Evolutionary conservation across 2,113 vertebrate species (phyloP).

Genomic region (Equus quagga): DNA sequence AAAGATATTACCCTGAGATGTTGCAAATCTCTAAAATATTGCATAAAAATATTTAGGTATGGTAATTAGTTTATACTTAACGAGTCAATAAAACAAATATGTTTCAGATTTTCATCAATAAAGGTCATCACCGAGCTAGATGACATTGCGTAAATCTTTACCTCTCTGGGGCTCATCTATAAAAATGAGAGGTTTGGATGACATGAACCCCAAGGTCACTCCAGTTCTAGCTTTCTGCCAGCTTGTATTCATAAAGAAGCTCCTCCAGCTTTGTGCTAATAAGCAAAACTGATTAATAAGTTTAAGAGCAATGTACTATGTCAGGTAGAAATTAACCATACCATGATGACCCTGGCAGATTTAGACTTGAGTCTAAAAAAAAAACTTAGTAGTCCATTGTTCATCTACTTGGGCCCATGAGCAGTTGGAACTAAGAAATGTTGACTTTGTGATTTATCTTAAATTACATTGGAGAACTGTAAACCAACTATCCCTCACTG

Average conservation of each 20-base stretch:
- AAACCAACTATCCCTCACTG: background rate
- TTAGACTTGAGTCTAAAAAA: background rate
- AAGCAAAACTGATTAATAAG: background rate
- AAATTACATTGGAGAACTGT: background rate
- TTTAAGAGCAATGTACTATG: background rate
- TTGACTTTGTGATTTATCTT: background rate
- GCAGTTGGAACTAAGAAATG: background rate
- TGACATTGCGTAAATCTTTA: background rate
- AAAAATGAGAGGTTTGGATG: background rate
- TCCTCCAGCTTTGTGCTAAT: background rate
- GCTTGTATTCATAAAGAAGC: background rate
- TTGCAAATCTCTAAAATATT: background rate
- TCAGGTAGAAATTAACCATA: background rate
- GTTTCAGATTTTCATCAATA: slow-evolving; percentile 19
- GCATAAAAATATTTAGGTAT: background rate
- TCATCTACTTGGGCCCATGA: background rate
- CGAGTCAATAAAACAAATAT: background rate
- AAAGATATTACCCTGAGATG: background rate
- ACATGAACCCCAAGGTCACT: background rate
- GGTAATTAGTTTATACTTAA: background rate
- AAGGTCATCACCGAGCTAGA: background rate
- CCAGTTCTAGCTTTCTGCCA: background rate
- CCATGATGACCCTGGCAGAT: background rate
- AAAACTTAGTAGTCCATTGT: background rate
- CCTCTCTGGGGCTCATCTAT: background rate